Base-by-base conservation (phyloP, 2,888 invertebrate genomes). In the Amiota minor region DNA sequence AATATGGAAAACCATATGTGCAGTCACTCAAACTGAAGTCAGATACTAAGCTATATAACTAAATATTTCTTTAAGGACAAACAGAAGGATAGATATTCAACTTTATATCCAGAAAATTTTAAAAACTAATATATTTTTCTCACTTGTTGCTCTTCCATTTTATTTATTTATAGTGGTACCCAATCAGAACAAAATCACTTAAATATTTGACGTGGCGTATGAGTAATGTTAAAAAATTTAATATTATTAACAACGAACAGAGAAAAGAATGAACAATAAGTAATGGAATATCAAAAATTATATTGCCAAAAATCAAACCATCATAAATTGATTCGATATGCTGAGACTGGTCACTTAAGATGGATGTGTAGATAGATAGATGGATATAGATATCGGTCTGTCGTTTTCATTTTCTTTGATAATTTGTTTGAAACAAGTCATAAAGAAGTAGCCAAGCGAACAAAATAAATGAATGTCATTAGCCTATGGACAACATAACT, bases 221-320 rank as follows among this genome's bases (percentile, higher is more conserved):
- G 78, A 78, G 77, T 78, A 78, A 78, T 77, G 76, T 77, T 76
- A 77, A 70, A 75, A 76, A 74, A 74, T 78, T 76, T 75, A 77
- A 72, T 76, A 77, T 76, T 76, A 75, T 78, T 77, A 78, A 75
- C 61, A 20, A 71, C 23, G n/a, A 62, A 50, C 2, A 8, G 6
- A 35, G 35, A 35, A 35, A 6, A 1, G 23, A 23, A 23, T 23
- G 23, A 23, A 23, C 3, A 23, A 23, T 2, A 23, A 46, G 18
- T 46, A 47, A 59, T 23, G 46, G 18, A 62, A 23, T 50, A 62
- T 49, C n/a, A 62, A 71, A 16, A 47, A 62, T 16, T 50, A 50
- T 67, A 67, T 50, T 20, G 67, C 67, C 50, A 65, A 47, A 18
- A 65, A 47, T n/a, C 70, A 47, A 50, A 65, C 65, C 65, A 20